phyloP scores from a whole-genome alignment of 1,140 invertebrate species.

The Thaumatotibia leucotreta region DNA sequence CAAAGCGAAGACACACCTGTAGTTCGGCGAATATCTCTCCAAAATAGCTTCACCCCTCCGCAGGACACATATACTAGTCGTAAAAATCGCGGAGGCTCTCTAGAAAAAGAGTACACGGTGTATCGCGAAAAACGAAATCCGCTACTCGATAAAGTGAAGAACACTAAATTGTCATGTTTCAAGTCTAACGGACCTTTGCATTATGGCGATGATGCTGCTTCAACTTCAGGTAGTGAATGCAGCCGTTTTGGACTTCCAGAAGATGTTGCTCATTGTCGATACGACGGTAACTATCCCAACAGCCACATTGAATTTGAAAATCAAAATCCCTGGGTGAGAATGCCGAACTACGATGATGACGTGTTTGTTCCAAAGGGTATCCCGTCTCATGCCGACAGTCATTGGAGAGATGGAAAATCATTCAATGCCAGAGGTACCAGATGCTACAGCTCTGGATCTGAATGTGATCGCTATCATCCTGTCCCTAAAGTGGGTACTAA shows the following conservation, averaged over 20 bases:
- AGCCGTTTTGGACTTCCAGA: constrained; percentile 76
- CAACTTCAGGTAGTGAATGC: constrained; percentile 74
- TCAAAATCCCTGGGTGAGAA: constrained; percentile 73
- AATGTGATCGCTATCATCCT: constrained; percentile 66
- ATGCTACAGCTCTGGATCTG: constrained; percentile 73
- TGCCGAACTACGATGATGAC: constrained; percentile 66
- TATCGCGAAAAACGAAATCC: constrained; percentile 82
- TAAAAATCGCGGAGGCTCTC: constrained; percentile 73
- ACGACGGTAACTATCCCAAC: constrained; percentile 52
- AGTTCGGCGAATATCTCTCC: constrained; percentile 63
- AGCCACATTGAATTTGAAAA: constrained; percentile 69
- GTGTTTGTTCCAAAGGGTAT: constrained; percentile 63
- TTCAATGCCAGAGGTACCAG: constrained; percentile 62
- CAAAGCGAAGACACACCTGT: constrained; percentile 56
- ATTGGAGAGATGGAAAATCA: constrained; percentile 61
- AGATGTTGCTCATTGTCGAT: constrained; percentile 64
- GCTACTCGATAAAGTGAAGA: constrained; percentile 83
- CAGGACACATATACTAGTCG: constrained; percentile 54
- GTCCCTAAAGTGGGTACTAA: constrained; percentile 66
- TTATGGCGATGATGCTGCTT: constrained; percentile 69
- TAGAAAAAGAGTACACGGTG: constrained; percentile 72
- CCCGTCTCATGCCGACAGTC: constrained; percentile 49
- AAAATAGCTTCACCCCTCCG: constrained; percentile 62
- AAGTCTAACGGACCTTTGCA: constrained; percentile 72
- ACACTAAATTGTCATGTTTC: constrained; percentile 83